Evolutionary conservation across 2,797 vertebrate species (phyloP), one percentile per base, ranked within the genome.

Genomic region (Gila robusta): DNA sequence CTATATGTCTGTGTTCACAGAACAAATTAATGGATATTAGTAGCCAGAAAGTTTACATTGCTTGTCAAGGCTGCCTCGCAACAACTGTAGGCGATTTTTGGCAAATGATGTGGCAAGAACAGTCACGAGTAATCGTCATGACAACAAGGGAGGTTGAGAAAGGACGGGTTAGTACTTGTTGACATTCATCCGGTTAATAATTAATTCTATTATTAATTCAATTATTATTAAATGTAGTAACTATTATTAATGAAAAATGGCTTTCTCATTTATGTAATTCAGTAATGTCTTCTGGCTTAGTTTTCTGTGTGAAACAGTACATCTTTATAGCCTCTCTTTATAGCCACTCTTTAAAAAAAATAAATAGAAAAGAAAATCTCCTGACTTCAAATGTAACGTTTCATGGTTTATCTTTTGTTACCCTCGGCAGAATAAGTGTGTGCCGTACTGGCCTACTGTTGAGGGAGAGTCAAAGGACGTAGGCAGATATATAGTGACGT

Each of bases 91-190:
- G 95, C 0, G 97, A 99, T 92, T 98, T 99, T 94, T 99, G 98
- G 98, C 96, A 99, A 88, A 99, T 99, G 98, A 94, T 95, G 2
- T 99, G 98, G 98, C 98, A 99, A 92, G 97, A 98, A 92, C 94
- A 96, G 56, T 96, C 96, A 0, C 92, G 93, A 0, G 94, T 98
- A 91, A 97, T 99, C 0, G 97, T 99, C 90, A 99, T 99, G 98
- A 99, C 98, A 7, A 99, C 98, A 0, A 94, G 96, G 79, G 98
- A 98, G 89, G 97, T 99, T 0, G 98, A 99, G 91, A 99, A 99
- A 93, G 98, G 98, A 70, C 94, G 98, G 96, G 98, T 99, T 85
- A 92, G 98, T 95, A 59, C 19, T n/a, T 17, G 59, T 54, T 85
- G 8, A 69, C 12, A 62, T 64, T 44, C 1, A 19, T 62, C 12